Conservation (phyloP, 2,888 invertebrate species). For the Branchipolynoe longqiensis region DNA sequence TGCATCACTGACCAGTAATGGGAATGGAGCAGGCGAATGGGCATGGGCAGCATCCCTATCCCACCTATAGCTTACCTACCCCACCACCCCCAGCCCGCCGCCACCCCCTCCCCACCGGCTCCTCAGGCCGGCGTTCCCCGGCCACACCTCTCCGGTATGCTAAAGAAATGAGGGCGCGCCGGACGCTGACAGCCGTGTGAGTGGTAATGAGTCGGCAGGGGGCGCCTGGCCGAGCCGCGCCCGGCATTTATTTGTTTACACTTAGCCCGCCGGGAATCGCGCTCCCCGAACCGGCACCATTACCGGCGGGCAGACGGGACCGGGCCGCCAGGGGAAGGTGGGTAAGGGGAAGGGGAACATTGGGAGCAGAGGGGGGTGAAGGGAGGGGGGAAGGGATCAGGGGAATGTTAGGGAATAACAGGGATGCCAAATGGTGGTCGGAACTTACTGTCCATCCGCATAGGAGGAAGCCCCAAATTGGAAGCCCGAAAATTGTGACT, state of each 20-base stretch:
- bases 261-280: conserved; percentile 17
- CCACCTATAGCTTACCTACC: too few relatives aligned
- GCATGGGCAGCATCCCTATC: not conserved
- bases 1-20: conserved; percentile 16
- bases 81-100: not conserved
- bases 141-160: conserved; percentile 1
- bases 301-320: too few relatives aligned
- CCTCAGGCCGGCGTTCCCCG: not conserved
- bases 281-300: too few relatives aligned
- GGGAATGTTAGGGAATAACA: too few relatives aligned
- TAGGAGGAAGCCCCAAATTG: too few relatives aligned
- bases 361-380: not conserved
- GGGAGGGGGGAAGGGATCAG: too few relatives aligned
- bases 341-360: not conserved
- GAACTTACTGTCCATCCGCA: too few relatives aligned
- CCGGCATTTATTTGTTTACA: conserved; percentile 27
- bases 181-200: not conserved
- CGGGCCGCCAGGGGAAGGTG: too few relatives aligned
- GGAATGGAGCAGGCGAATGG: not conserved
- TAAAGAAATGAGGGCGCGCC: conserved; percentile 12
- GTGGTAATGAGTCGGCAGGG: conserved; percentile 33
- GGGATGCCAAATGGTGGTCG: too few relatives aligned
- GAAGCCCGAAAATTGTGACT: too few relatives aligned
- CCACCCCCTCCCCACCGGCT: not conserved
- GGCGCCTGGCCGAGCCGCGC: not conserved